Evolutionary conservation across 37 sponge, comb jelly and placozoan genomes (phyloP).

Genomic region (Mnemiopsis leidyi): DNA sequence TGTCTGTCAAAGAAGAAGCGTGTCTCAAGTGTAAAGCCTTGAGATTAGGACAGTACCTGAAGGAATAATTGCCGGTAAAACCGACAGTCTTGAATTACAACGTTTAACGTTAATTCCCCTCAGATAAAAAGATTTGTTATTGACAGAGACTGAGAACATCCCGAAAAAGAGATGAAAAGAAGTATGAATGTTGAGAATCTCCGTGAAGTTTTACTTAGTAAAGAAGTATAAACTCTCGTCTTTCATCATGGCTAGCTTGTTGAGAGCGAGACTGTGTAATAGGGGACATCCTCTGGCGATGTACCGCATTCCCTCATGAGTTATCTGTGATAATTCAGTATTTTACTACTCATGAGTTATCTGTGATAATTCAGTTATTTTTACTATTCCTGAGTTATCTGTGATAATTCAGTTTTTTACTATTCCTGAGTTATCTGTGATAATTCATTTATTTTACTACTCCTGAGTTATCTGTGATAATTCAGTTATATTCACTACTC

Average conservation of each 20-base stretch:
- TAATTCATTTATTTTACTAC: too few species aligned
- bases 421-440: too few species aligned
- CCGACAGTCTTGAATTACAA: too few species aligned
- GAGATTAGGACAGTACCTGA: conserved; percentile 44
- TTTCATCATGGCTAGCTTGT: conserved; percentile 74
- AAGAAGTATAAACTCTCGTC: conserved; percentile 74
- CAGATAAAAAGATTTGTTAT: not conserved
- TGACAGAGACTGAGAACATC: not conserved
- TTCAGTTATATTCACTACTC: too few species aligned
- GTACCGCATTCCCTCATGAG: conserved; percentile 77
- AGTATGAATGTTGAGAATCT: too few species aligned
- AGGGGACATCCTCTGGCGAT: conserved; percentile 84
- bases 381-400: too few species aligned
- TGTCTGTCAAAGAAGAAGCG: conserved; percentile 18
- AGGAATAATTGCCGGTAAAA: not conserved
- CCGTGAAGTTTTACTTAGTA: conserved; percentile 49
- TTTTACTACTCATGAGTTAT: too few species aligned
- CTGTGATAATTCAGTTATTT: too few species aligned
- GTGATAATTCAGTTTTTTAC: too few species aligned
- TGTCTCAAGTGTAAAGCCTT: conserved; percentile 1
- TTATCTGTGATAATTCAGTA: conserved; percentile 66
- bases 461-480: too few species aligned
- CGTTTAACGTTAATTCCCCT: too few species aligned
- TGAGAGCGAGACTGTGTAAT: conserved; percentile 78
- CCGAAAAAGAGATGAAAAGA: too few species aligned